phyloP scores from a whole-genome alignment of 2,797 vertebrate genomes.

The Distichodus sexfasciatus region DNA sequence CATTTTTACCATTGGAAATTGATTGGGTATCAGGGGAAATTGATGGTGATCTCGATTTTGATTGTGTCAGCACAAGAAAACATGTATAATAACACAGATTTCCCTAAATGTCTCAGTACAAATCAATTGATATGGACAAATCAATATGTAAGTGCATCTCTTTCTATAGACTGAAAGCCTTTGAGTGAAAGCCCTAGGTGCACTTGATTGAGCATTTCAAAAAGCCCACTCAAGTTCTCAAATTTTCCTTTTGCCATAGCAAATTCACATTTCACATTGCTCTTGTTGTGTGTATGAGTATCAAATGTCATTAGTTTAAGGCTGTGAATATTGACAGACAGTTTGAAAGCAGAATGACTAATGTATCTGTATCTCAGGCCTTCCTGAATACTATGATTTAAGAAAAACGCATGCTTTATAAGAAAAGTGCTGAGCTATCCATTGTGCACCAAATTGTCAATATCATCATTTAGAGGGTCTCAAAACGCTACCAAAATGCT shows the following conservation, averaged over 20 bases:
- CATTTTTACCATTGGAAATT: background rate
- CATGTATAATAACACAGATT: no score
- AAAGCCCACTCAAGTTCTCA: background rate
- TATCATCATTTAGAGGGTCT: no score
- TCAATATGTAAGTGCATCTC: no score
- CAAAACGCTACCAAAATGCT: no score
- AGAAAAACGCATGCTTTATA: background rate
- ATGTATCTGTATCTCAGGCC: background rate
- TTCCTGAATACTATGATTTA: background rate
- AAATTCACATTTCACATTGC: background rate
- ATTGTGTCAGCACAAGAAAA: background rate
- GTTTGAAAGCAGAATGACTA: background rate
- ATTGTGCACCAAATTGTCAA: background rate
- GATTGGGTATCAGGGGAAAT: background rate
- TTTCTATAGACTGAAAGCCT: no score
- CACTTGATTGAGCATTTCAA: no score
- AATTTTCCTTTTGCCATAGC: background rate
- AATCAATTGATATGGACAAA: no score
- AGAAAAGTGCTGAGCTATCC: background rate
- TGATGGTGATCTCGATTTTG: background rate
- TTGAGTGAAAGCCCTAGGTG: no score
- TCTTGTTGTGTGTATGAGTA: conserved; percentile 1
- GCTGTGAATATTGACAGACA: background rate
- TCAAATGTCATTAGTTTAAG: conserved; percentile 2
- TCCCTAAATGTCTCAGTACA: no score